Base-by-base conservation (phyloP, 2,888 invertebrate genomes). In the Hermaeophaga mercurialis region DNA sequence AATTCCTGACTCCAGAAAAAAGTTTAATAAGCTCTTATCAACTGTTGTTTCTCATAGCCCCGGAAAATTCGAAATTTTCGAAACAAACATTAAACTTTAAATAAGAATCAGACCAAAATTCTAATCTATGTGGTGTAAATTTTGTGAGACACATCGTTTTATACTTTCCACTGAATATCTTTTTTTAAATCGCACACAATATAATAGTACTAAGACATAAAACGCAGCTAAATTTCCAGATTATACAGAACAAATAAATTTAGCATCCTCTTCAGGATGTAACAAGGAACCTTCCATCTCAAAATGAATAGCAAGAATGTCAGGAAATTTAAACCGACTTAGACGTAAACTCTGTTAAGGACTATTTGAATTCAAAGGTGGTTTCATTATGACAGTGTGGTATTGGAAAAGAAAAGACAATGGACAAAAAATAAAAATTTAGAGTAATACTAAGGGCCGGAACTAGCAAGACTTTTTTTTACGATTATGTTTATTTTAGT, bases 261-360 rank as follows among this genome's bases (percentile, higher is more conserved):
- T 46, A 34, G 46, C 46, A 33, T 19, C 46, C 46, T 33, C 18
- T 33, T 46, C 33, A 46, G 33, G 22, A 34, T 34, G 46, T 46
- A 18, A 46, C 33, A 34, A 46, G 34, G 15, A 46, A 28, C 22
- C 11, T 34, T 46, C 34, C 22, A n/a, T 6, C 46, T 46, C 33
- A 46, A 46, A 46, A 46, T 46, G 33, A 46, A 46, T 46, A 34
- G 46, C 14, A 19, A 17, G 22, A 11, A 46, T 33, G 46, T 46
- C 46, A 34, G 34, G 46, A 46, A 33, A 46, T 33, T 46, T 46
- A 33, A 46, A 34, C 22, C 9, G 33, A 19, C 33, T 34, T 33
- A 46, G 46, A 46, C 34, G 33, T 33, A 34, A 34, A 33, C 12
- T n/a, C 34, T 33, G 33, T 46, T 46, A 33, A 46, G 28, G 33